These are phyloP conservation scores for Drosophila triauraria DNA, from an alignment of 1,140 invertebrate species.

Conservation along the genomic window DNA sequence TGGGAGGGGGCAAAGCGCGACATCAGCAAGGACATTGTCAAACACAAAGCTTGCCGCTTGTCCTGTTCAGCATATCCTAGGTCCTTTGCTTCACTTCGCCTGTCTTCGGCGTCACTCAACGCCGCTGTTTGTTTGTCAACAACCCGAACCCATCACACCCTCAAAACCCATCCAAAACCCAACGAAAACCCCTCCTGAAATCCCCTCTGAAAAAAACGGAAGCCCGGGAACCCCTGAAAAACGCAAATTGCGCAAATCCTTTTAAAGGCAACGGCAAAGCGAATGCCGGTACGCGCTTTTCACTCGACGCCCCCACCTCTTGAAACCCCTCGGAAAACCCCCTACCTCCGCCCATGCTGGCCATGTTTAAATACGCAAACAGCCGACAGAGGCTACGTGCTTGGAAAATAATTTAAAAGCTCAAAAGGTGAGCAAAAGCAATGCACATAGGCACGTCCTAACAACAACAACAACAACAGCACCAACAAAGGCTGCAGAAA, in stretches of 20 bases:
- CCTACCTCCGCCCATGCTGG: constrained; percentile 3
- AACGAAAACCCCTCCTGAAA: background rate
- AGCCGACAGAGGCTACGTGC: constrained; percentile 81
- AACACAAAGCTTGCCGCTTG: constrained; percentile 66
- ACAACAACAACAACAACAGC: constrained; percentile 41
- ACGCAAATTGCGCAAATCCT: constrained; percentile 81
- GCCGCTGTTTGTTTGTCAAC: constrained; percentile 79
- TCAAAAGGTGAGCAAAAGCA: constrained; percentile 84
- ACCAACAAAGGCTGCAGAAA: constrained; percentile 35
- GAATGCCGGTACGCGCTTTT: constrained; percentile 63
- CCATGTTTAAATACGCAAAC: constrained; percentile 83
- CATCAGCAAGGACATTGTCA: constrained; percentile 81
- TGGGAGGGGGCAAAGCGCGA: constrained; percentile 38
- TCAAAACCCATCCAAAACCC: constrained; percentile 10
- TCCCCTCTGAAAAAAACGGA: constrained; percentile 12
- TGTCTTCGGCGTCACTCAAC: constrained; percentile 80
- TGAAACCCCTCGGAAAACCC: constrained; percentile 1
- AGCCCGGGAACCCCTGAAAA: constrained; percentile 19
- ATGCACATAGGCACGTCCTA: constrained; percentile 79
- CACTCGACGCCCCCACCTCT: constrained; percentile 12
- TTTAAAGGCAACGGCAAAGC: constrained; percentile 71
- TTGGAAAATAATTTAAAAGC: constrained; percentile 85
- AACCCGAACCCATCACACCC: constrained; percentile 51
- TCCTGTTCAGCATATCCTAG: constrained; percentile 50
- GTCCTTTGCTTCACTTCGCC: constrained; percentile 53